Conservation (phyloP, 2,888 invertebrate species). For the Heliconius erato region DNA sequence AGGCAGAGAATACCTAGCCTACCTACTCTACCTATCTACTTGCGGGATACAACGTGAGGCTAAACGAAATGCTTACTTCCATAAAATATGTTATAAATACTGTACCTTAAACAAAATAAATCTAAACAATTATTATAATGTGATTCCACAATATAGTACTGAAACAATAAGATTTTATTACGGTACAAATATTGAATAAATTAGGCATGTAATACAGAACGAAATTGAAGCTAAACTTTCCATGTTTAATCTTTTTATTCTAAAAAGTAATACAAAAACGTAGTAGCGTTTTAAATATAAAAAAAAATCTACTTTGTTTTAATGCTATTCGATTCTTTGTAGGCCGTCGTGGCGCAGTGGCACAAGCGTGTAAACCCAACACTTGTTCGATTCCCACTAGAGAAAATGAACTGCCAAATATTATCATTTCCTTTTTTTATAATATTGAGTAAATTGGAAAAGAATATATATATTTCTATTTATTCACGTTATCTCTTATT, state of each 20-base stretch:
- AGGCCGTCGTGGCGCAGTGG: not conserved
- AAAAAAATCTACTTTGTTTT: not conserved
- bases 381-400: too few relatives aligned
- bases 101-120: not conserved
- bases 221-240: constrained; percentile 1
- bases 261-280: not conserved
- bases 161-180: not conserved
- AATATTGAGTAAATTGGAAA: too few relatives aligned
- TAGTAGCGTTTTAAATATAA: not conserved
- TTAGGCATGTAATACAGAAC: not conserved
- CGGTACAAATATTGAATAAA: not conserved
- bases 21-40: too few relatives aligned
- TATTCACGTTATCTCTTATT: not conserved
- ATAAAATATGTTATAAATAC: not conserved
- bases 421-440: too few relatives aligned
- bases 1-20: too few relatives aligned
- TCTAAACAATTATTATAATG: not conserved
- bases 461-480: too few relatives aligned
- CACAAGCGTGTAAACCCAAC: too few relatives aligned
- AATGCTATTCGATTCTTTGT: not conserved
- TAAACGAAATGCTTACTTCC: not conserved
- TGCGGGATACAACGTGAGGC: not conserved
- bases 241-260: not conserved
- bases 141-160: not conserved
- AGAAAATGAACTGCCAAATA: too few relatives aligned